These are phyloP conservation scores for Anolis sagrei DNA, from an alignment of 2,113 vertebrate genomes.

Conservation along the genomic window DNA sequence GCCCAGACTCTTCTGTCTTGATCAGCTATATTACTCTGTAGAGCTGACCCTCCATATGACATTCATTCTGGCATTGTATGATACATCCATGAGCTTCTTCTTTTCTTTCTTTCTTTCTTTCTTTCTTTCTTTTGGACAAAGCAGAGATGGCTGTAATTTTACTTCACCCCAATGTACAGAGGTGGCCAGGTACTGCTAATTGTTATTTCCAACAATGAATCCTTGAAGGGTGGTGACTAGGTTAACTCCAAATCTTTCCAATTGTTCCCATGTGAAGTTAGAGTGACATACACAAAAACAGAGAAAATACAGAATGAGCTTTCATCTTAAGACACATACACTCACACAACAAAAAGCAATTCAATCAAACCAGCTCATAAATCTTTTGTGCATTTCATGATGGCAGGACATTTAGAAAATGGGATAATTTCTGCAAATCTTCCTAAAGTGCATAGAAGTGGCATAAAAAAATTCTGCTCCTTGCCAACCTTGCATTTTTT, in stretches of 20 bases:
- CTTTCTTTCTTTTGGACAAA: neutral
- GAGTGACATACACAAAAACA: constrained; percentile 23
- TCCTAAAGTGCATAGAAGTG: constrained; percentile 53
- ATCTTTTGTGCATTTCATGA: constrained; percentile 58
- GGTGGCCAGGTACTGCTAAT: constrained; percentile 12
- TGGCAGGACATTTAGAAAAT: constrained; percentile 61
- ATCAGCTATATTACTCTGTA: too few species aligned
- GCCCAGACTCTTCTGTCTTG: too few species aligned
- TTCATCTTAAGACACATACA: neutral
- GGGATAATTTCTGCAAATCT: constrained; percentile 65
- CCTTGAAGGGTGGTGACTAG: constrained; percentile 26
- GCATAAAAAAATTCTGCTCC: constrained; percentile 48
- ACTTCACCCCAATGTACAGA: neutral
- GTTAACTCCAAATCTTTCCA: constrained; percentile 2
- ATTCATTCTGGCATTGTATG: neutral
- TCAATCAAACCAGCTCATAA: constrained; percentile 60
- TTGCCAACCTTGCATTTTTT: constrained; percentile 36
- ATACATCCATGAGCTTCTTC: neutral
- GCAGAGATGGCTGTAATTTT: neutral
- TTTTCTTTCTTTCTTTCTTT: too few species aligned
- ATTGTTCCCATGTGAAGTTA: constrained; percentile 21
- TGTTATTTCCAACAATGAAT: neutral
- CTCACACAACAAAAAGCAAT: constrained; percentile 49
- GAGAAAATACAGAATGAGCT: constrained; percentile 42
- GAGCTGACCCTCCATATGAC: neutral